Base-by-base conservation (phyloP, 2,888 invertebrate species). In the Tiphia femorata region DNA sequence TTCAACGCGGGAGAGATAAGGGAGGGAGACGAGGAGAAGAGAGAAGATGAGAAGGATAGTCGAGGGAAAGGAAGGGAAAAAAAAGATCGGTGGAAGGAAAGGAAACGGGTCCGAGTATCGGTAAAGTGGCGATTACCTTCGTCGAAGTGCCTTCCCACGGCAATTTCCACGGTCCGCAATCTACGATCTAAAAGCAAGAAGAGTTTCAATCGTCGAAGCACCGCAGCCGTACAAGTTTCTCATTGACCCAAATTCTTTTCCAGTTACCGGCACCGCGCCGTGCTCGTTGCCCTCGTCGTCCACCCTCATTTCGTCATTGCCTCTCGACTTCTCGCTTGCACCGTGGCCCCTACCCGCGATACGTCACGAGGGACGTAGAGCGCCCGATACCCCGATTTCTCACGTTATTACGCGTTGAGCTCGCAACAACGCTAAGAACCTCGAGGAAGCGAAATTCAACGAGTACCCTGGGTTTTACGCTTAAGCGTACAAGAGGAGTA, bases 211-310 rank as follows among this genome's bases (percentile, higher is more conserved):
- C 47, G 58, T 27, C 17, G 54, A 42, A 20, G 47, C 43, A 33
- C 30, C 20, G 42, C 46, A 14, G 38, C 40, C 48, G 47, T n/a
- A 47, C 52, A 41, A 59, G 46, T 48, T 57, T 46, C 53, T 63
- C 64, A 63, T 64, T 60, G 63, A 63, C 56, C 63, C 21, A 37
- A 60, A 64, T 64, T 51, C 60, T 63, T 64, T 57, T 49, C 40
- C 47, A 33, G n/a, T 41, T 33, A 21, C 35, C 49, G 48, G 41
- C 38, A 33, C 49, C 47, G 50, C 49, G 35, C 48, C 37, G 43
- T 25, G 5, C 16, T 33, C 44, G 49, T 46, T 46, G 38, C 41
- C n/a, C 25, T 25, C 25, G 25, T 8, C 33, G n/a, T n/a, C n/a
- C n/a, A n/a, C n/a, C n/a, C n/a, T n/a, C n/a, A n/a, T n/a, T n/a